These are phyloP conservation scores for Uloborus diversus DNA, from an alignment of 1,140 invertebrate species.

Conservation along the genomic window DNA sequence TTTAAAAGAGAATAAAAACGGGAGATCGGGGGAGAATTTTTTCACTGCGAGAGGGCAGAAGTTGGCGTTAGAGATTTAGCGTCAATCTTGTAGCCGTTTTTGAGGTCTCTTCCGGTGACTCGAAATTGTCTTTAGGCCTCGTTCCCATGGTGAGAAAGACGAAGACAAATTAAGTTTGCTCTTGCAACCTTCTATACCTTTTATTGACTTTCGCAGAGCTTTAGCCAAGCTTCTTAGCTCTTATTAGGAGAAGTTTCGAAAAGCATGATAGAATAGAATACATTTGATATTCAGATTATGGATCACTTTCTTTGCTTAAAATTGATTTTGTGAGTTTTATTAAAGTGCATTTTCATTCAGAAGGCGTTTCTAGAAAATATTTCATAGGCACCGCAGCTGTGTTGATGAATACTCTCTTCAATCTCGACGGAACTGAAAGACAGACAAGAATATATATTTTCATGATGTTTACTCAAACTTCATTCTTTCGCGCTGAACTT, in stretches of 20 bases:
- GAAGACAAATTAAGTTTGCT: not conserved
- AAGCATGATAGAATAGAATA: too few species aligned
- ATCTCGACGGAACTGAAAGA: not conserved
- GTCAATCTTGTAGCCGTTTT: conserved; percentile 30
- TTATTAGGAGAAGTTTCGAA: too few species aligned
- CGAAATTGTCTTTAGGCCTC: conserved; percentile 11
- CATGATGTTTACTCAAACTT: too few species aligned
- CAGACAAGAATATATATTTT: not conserved
- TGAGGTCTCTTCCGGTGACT: conserved; percentile 30
- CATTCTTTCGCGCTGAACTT: too few species aligned
- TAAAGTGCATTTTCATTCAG: too few species aligned
- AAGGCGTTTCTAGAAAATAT: not conserved
- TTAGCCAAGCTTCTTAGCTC: not conserved
- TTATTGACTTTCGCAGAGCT: not conserved
- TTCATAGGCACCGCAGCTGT: not conserved
- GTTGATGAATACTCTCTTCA: not conserved
- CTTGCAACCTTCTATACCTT: too few species aligned
- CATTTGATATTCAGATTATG: too few species aligned
- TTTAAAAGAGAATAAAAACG: conserved; percentile 33
- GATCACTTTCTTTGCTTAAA: too few species aligned
- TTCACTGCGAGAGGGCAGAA: conserved; percentile 5
- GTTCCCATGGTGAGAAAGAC: not conserved
- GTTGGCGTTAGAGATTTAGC: conserved; percentile 45
- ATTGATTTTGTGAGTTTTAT: too few species aligned
- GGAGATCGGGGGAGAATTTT: not conserved